phyloP scores from a whole-genome alignment of 2,113 vertebrate species.

The Corydoras sp. region DNA sequence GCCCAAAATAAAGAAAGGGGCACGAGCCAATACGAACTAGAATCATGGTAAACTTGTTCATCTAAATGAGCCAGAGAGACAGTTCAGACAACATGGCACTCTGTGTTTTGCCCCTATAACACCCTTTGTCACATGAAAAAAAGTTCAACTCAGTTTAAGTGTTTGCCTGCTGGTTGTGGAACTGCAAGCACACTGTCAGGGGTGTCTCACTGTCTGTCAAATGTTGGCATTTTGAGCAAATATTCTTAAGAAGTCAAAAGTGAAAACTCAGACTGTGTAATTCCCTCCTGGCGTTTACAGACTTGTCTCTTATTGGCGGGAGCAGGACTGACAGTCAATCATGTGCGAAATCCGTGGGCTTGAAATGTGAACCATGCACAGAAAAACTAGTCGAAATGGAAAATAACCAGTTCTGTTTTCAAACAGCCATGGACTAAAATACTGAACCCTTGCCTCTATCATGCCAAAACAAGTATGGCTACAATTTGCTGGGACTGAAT shows the following conservation, averaged over 20 bases:
- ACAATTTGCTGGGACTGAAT: slow-evolving; percentile 69
- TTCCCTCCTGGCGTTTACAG: slow-evolving; percentile 12
- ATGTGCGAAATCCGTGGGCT: slow-evolving; percentile 14
- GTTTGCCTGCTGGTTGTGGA: slow-evolving; percentile 31
- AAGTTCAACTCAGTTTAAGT: slow-evolving; percentile 43
- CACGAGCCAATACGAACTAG: background rate
- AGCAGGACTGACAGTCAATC: background rate
- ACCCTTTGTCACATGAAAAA: slow-evolving; percentile 15
- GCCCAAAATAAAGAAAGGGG: slow-evolving; percentile 3
- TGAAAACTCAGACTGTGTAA: background rate
- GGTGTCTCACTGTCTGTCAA: background rate
- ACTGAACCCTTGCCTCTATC: slow-evolving; percentile 58
- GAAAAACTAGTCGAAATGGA: slow-evolving; percentile 52
- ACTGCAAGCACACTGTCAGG: slow-evolving; percentile 34
- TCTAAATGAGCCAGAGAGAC: slow-evolving; percentile 26
- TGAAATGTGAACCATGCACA: slow-evolving; percentile 33
- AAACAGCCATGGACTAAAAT: slow-evolving; percentile 41
- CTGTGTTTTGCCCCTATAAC: slow-evolving; percentile 37
- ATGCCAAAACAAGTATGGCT: slow-evolving; percentile 73
- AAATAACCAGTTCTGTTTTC: slow-evolving; percentile 57
- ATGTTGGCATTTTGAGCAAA: slow-evolving; percentile 12
- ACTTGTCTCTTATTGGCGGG: background rate
- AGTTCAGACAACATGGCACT: slow-evolving; percentile 20
- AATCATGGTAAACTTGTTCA: background rate
- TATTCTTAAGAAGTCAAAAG: slow-evolving; percentile 20